Percentiles rank a stretch among this genome's conserved stretches.
Evolutionary conservation across 1,140 invertebrate species (phyloP).

Genomic region (Eupristina koningsbergeri): DNA sequence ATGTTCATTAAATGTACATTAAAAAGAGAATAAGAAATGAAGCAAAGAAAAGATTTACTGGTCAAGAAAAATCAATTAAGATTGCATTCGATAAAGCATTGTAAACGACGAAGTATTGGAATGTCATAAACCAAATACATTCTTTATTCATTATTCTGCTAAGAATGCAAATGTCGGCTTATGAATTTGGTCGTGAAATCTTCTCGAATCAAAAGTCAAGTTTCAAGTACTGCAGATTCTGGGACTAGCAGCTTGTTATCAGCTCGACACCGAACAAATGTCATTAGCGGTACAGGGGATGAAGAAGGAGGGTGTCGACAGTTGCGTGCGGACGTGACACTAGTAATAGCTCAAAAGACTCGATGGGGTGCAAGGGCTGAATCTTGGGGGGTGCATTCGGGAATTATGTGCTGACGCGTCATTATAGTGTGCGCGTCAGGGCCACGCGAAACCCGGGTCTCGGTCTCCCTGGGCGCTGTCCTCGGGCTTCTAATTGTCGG

Average conservation of each 20-base stretch:
- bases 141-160: no score
- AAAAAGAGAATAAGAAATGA: no score
- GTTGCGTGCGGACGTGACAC: not conserved
- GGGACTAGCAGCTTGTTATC: not conserved
- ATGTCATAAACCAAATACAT: no score
- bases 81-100: no score
- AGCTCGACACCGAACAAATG: not conserved
- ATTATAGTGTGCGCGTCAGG: slow-evolving; percentile 47
- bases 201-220: not conserved
- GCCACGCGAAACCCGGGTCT: slow-evolving; percentile 29
- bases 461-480: slow-evolving; percentile 23
- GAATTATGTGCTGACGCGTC: slow-evolving; percentile 46
- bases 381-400: not conserved
- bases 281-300: slow-evolving; percentile 7
- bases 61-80: no score
- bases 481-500: slow-evolving; percentile 51
- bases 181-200: no score
- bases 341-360: not conserved
- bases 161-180: no score
- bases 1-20: no score
- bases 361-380: not conserved
- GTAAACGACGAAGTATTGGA: no score
- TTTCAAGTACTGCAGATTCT: not conserved
- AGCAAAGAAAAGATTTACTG: no score
- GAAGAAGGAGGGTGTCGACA: not conserved